Evolutionary conservation across 2,797 vertebrate species (phyloP).

Genomic region (Tadarida brasiliensis): DNA sequence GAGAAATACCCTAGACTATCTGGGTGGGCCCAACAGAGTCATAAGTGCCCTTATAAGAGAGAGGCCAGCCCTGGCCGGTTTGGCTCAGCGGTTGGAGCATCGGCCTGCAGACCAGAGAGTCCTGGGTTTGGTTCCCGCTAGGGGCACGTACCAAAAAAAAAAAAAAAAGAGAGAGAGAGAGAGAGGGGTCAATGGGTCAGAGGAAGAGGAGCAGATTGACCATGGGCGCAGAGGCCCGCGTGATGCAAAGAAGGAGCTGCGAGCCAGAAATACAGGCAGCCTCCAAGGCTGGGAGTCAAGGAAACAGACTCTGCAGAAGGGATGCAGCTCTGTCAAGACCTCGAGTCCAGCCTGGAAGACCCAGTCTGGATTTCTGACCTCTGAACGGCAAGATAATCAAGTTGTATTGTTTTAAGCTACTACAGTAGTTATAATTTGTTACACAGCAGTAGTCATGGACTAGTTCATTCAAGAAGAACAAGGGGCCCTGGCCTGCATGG

Average conservation of each 20-base stretch:
- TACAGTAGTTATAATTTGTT: neutral
- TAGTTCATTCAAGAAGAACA: neutral
- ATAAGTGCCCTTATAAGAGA: neutral
- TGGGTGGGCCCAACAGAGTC: neutral
- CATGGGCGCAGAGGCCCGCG: neutral
- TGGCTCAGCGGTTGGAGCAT: too few relatives aligned
- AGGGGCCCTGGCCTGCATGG: neutral
- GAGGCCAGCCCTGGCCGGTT: too few relatives aligned
- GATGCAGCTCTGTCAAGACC: neutral
- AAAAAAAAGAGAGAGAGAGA: too few relatives aligned
- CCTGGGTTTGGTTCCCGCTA: too few relatives aligned
- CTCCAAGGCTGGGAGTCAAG: neutral
- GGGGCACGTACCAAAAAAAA: too few relatives aligned
- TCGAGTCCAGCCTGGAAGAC: neutral
- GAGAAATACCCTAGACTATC: neutral
- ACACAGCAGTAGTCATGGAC: neutral
- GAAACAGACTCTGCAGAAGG: neutral
- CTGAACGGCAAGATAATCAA: neutral
- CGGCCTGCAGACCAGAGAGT: too few relatives aligned
- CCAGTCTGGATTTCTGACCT: neutral
- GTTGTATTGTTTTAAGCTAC: neutral
- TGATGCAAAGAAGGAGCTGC: neutral
- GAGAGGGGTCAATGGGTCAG: neutral
- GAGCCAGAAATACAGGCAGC: neutral
- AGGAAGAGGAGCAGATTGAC: neutral